Evolutionary conservation across 2,888 invertebrate genomes (phyloP), one percentile per base, ranked within the genome.

Genomic region (Halictus quadricinctus): DNA sequence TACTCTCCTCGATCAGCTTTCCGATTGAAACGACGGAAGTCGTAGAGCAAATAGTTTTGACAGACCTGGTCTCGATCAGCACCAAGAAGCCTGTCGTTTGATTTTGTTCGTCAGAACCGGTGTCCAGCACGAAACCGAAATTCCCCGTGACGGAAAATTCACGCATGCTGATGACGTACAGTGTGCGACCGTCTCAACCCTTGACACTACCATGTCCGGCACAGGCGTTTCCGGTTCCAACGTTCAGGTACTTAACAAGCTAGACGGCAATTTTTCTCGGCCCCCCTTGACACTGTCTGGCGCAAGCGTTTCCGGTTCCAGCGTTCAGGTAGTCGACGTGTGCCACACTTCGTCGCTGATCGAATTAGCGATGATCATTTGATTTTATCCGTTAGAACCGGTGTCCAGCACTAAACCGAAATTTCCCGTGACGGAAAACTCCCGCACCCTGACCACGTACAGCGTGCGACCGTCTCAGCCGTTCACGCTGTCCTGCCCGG

Each of bases 151-250:
- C 91, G 73, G 95, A 95, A 92, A 95, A 94, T 87, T 94, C 94
- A 83, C 93, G 95, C 84, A 94, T 89, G 36, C 41, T 29, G 2
- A 89, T 88, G 18, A 74, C 94, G 72, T 92, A 92, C 77, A 93
- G 92, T 80, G 94, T 94, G 81, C 88, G 87, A 84, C 92, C 90
- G 80, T 89, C 89, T 69, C 91, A 88, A 81, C 90, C 95, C 82
- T 92, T 96, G 90, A 96, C 96, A 85, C 95, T 97, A 89, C 95
- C 96, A 90, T 97, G 97, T 93, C 97, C 97, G 75, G 97, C 97
- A 85, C 97, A 97, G 95, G 97, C 97, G 77, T 97, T 96, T 95
- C 93, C 92, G 58, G 92, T 92, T 88, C 93, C 93, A 88, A 92
- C 87, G 75, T 93, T 92, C 93, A 93, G 92, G 92, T 92, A 92